Evolutionary conservation across 1,140 invertebrate species (phyloP).

Genomic region (Calliphora vicina): DNA sequence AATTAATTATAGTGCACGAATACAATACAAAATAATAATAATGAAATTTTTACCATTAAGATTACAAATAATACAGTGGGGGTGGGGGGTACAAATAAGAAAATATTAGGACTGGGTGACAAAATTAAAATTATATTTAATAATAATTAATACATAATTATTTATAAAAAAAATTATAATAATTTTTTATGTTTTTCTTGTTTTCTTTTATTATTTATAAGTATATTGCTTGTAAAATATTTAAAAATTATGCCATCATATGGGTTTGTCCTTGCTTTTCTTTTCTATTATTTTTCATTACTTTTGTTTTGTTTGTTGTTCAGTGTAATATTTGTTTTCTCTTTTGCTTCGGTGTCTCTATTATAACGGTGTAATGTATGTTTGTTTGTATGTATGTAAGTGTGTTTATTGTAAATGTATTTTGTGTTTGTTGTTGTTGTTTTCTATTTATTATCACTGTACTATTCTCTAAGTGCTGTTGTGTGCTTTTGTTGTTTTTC

Average conservation of each 20-base stretch:
- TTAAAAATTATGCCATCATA: conserved; percentile 38
- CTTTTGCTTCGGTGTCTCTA: too few species aligned
- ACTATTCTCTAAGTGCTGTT: background rate
- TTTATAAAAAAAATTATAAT: conserved; percentile 8
- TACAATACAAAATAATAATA: background rate
- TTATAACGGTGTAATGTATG: too few species aligned
- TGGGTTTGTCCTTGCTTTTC: conserved; percentile 40
- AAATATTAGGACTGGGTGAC: background rate
- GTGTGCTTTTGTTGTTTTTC: background rate
- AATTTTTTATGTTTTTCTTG: conserved; percentile 3
- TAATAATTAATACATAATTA: conserved; percentile 21
- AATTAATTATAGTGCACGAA: background rate
- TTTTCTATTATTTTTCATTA: background rate
- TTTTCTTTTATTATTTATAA: conserved; percentile 25
- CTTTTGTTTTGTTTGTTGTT: background rate
- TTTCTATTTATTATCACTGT: conserved; percentile 18
- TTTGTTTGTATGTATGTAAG: background rate
- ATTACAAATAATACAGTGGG: conserved; percentile 10
- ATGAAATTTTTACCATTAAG: background rate
- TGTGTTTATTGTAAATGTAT: background rate
- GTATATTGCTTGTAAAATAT: conserved; percentile 31
- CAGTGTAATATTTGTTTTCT: background rate
- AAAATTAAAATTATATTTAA: conserved; percentile 1
- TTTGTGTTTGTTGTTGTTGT: conserved; percentile 19
- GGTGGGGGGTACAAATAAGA: background rate